Base-by-base conservation (phyloP, 2,888 invertebrate species). In the Noctuana brunneofusca region DNA sequence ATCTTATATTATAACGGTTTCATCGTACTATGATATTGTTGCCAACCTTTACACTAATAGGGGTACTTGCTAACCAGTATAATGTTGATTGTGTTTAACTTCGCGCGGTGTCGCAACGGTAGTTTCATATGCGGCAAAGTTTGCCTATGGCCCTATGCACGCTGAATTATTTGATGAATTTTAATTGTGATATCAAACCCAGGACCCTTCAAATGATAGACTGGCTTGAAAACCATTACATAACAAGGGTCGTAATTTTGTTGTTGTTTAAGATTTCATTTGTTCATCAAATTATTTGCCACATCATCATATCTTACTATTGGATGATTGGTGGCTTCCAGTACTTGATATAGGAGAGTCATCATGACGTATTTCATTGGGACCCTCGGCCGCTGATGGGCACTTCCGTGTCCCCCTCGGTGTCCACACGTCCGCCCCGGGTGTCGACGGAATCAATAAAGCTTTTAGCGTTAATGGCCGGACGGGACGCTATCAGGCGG, bases 371-470 rank as follows among this genome's bases (percentile, higher is more conserved):
- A 22, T 52, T 50, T 16, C 18, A 58, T 50, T 16, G 27, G 38
- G 18, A 50, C 58, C 58, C 58, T 32, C 38, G n/a, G n/a, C 20
- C 48, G 24, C 35, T 59, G 59, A 59, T 46, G 52, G 52, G 27
- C 20, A 52, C 32, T 59, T 59, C 59, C 53, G 32, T 14, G 64
- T 52, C 68, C 72, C 71, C 64, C 65, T 63, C 69, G 68, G 67
- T 72, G 58, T 52, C 41, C 41, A 38, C 43, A 9, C 46, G 50
- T 27, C 30, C 52, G 55, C 41, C 16, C 16, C 27, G 30, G 43
- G 69, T 72, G 73, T 75, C 74, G 65, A 69, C 69, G 68, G 74
- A 83, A 86, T 86, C 84, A 84, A 84, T 86, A 85, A 84, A 81
- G 80, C 83, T 83, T 84, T 85, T 81, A 82, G 69, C 75, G 72